Percentiles rank a stretch among this genome's conserved stretches.
Evolutionary conservation across 1,140 invertebrate species (phyloP).

Genomic region (Drosophila sulfurigaster): DNA sequence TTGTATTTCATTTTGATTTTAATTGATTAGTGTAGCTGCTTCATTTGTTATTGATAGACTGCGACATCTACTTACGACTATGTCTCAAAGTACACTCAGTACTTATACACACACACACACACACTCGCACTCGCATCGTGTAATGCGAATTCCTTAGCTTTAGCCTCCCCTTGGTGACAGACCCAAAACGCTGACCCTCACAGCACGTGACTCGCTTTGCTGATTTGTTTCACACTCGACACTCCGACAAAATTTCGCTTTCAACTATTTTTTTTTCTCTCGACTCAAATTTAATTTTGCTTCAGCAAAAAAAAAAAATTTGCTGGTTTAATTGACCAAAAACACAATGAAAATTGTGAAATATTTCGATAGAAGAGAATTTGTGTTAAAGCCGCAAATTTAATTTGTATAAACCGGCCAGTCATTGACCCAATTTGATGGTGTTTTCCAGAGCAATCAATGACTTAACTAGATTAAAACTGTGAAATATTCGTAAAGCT

Average conservation of each 20-base stretch:
- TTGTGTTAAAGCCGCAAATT: constrained; percentile 1
- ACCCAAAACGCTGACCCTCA: constrained; percentile 54
- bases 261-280: constrained; percentile 20
- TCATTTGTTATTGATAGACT: constrained; percentile 52
- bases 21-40: constrained; percentile 43
- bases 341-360: constrained; percentile 14
- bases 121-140: constrained; percentile 16
- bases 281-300: constrained; percentile 26
- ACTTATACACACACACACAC: too few species aligned
- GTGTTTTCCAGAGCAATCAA: background rate
- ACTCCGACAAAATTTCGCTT: constrained; percentile 24
- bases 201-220: constrained; percentile 65
- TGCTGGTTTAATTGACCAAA: constrained; percentile 40
- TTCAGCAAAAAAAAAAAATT: constrained; percentile 19
- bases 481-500: constrained; percentile 1
- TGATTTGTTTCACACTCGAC: constrained; percentile 36
- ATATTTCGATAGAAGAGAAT: constrained; percentile 1
- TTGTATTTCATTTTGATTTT: constrained; percentile 48
- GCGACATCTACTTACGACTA: constrained; percentile 29
- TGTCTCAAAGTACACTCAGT: constrained; percentile 8
- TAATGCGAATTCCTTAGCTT: constrained; percentile 49
- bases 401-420: constrained; percentile 4
- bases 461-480: background rate
- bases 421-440: constrained; percentile 23
- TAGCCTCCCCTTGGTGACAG: constrained; percentile 64